A percentile compares a stretch with the other conserved stretches of the same genome.
Conservation (phyloP, 2,113 vertebrate genomes). For the Eolophus roseicapilla region DNA sequence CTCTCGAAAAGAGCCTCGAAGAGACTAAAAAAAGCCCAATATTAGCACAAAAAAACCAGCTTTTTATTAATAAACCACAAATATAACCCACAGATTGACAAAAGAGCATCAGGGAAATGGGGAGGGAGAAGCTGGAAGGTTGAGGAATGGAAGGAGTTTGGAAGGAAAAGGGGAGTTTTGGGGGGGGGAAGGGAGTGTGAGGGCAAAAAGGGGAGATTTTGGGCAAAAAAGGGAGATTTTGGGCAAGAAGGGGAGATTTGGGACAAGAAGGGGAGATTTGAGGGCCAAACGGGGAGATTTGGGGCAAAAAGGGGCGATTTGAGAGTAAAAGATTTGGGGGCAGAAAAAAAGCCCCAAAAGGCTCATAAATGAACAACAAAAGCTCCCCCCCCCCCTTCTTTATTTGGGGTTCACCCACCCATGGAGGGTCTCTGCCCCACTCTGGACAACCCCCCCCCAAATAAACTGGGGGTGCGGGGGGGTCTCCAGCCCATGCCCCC, state of each 20-base stretch:
- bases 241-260: not conserved
- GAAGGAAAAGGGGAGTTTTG: accelerated
- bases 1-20: not conserved
- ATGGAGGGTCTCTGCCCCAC: too few relatives aligned
- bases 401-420: not conserved
- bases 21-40: not conserved
- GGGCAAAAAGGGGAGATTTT: not conserved
- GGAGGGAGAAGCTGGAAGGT: accelerated
- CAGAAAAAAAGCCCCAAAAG: too few relatives aligned
- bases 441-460: not conserved
- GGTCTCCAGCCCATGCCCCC: not conserved
- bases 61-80: not conserved
- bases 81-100: too few relatives aligned
- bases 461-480: not conserved
- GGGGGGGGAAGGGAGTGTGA: not conserved
- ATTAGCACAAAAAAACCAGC: too few relatives aligned
- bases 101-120: accelerated
- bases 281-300: not conserved
- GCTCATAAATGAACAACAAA: too few relatives aligned
- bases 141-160: not conserved
- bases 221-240: too few relatives aligned
- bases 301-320: too few relatives aligned
- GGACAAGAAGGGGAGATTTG: too few relatives aligned
- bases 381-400: too few relatives aligned
- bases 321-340: too few relatives aligned